Evolutionary conservation across 2,888 invertebrate genomes (phyloP).

Genomic region (Barypeithes pellucidus): DNA sequence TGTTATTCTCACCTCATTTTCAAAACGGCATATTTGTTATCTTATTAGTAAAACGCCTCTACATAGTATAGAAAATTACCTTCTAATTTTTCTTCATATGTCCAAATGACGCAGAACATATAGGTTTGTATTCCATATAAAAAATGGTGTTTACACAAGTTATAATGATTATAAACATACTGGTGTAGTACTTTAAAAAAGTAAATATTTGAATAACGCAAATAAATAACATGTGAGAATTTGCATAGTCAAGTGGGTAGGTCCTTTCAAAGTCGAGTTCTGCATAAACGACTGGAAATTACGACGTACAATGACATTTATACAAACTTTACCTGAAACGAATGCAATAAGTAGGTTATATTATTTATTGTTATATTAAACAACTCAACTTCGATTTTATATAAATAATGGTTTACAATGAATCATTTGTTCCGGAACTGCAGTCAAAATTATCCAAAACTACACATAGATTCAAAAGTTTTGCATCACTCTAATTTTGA

Average conservation of each 20-base stretch:
- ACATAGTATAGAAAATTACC: conserved; percentile 12
- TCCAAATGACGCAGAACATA: conserved; percentile 16
- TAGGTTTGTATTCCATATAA: not conserved
- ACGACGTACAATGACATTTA: not conserved
- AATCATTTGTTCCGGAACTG: no score
- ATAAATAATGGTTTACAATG: no score
- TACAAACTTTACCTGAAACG: not conserved
- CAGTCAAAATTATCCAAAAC: no score
- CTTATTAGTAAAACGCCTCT: conserved; percentile 7
- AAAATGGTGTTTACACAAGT: conserved; percentile 9
- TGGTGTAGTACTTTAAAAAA: conserved; percentile 5
- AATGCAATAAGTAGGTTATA: not conserved
- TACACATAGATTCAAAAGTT: no score
- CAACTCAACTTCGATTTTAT: not conserved
- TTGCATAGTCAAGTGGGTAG: conserved; percentile 13
- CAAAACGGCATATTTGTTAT: not conserved
- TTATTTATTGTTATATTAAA: not conserved
- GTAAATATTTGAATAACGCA: conserved; percentile 19
- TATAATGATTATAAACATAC: conserved; percentile 15
- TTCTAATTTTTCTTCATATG: conserved; percentile 13
- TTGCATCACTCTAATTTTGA: no score
- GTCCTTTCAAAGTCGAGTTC: conserved; percentile 4
- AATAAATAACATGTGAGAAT: conserved; percentile 23
- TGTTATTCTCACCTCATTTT: conserved; percentile 11
- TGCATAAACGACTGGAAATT: conserved; percentile 3